Conservation (phyloP, 2,113 vertebrate species). For the Platysternon megacephalum region DNA sequence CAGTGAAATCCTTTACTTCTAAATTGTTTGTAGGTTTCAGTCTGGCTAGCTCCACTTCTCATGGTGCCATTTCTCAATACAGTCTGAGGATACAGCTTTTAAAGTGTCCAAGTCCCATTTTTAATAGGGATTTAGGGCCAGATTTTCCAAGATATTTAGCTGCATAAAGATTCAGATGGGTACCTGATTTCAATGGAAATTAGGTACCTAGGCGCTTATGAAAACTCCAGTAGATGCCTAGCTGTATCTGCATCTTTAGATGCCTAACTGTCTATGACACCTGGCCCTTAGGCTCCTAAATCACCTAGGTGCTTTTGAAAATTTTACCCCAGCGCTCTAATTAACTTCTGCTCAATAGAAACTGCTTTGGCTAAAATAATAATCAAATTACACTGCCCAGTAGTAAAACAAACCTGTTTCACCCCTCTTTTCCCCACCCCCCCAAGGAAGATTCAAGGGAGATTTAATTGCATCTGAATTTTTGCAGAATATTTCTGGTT, state of each 20-base stretch:
- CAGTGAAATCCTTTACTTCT: not conserved
- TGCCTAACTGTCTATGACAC: not conserved
- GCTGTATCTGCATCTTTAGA: fast-evolving
- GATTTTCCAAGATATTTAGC: not conserved
- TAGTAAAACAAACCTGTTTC: not conserved
- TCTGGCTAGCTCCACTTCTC: not conserved
- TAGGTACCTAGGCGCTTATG: not conserved
- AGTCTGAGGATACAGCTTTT: not conserved
- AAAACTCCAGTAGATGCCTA: not conserved
- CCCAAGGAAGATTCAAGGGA: not conserved
- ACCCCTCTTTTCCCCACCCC: not conserved
- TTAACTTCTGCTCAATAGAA: not conserved
- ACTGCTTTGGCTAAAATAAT: not conserved
- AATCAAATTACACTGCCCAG: not conserved
- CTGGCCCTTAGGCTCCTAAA: not conserved
- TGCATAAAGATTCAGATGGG: not conserved
- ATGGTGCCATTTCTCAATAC: fast-evolving
- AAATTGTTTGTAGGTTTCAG: not conserved
- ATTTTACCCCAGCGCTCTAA: not conserved
- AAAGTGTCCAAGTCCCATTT: not conserved
- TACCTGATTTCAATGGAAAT: fast-evolving
- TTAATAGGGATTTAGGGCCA: not conserved
- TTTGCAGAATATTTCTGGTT: not conserved
- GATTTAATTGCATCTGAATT: not conserved
- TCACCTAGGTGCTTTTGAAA: not conserved